Conservation (phyloP, 2,113 vertebrate genomes). For the Gymnocephalus cernua region DNA sequence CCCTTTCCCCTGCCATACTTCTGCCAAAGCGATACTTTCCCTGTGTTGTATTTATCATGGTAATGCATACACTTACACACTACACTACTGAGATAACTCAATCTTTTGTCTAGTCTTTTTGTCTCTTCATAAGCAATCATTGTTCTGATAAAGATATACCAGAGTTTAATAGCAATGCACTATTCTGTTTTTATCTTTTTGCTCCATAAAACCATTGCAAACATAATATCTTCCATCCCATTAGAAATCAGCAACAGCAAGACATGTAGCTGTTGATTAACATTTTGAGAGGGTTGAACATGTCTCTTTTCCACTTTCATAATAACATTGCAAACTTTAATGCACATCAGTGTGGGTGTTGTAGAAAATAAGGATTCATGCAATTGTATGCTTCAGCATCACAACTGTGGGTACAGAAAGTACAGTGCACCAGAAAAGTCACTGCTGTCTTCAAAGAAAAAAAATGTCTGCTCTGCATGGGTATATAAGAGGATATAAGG, state of each 20-base stretch:
- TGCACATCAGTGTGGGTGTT: neutral
- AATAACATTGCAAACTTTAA: neutral
- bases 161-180: neutral
- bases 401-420: neutral
- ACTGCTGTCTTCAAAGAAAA: neutral
- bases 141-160: neutral
- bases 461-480: neutral
- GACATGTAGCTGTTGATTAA: neutral
- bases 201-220: neutral
- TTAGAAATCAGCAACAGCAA: neutral
- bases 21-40: neutral
- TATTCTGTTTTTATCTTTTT: neutral
- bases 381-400: neutral
- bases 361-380: neutral
- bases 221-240: neutral
- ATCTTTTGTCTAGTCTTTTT: neutral
- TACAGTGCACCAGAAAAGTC: neutral
- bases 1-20: no score
- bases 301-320: neutral
- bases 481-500: neutral
- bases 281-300: no score
- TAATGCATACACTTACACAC: neutral
- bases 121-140: neutral
- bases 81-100: neutral
- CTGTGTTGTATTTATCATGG: neutral